Base-by-base conservation (phyloP, 2,797 vertebrate genomes). In the Enteromius thamalakanensis region DNA sequence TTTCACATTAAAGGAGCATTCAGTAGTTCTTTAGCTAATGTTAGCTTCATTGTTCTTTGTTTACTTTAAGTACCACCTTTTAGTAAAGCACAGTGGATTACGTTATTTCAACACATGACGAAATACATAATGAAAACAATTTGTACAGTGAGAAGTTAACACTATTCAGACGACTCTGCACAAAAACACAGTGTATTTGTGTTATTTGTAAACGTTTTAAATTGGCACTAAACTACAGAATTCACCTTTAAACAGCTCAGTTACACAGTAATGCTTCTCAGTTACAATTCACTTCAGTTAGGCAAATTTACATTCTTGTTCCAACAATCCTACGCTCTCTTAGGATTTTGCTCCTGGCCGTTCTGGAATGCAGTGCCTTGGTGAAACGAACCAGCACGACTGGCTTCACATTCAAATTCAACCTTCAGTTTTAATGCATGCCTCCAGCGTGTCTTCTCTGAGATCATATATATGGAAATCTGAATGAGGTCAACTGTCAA, bases 341-440 rank as follows among this genome's bases (percentile, higher is more conserved):
- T 89, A 86, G 60, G 76, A 88, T 91, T 90, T 92, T 86, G 29
- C 81, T 87, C 80, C 72, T 21, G 23, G 85, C 78, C 62, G 72
- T 87, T 15, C 79, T 89, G 90, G 84, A 90, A 88, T 86, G 84
- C 84, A 86, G 47, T 86, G 26, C 69, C 1, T 21, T 81, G 86
- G 79, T 87, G 89, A 92, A 89, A 82, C 60, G 83, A 93, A 84
- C 87, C 87, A 67, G 81, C 26, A 82, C 32, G 82, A 42, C 76
- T 80, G 29, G 70, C 83, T 87, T 89, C 68, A 82, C 84, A 84
- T 86, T 88, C 10, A 49, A 84, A 85, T 71, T 82, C 70, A 80
- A 77, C 70, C 37, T 71, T 78, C 40, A 87, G 72, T 64, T 72
- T 65, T 45, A 74, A 51, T 80, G 70, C 81, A 70, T 87, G 80